phyloP scores from a whole-genome alignment of 1,140 invertebrate species.

The Drosophila melanica region DNA sequence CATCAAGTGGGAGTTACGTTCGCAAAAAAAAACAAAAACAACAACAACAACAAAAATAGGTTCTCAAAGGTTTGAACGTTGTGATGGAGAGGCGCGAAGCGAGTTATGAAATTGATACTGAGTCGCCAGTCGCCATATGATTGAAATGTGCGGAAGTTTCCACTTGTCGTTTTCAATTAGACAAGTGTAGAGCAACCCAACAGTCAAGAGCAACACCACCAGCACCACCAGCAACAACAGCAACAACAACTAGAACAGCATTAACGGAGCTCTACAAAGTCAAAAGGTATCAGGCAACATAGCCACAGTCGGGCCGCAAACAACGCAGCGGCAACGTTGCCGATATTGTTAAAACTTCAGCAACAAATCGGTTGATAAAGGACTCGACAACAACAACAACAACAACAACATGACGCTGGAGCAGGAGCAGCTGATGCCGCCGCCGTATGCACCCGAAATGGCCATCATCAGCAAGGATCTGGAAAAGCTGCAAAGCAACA shows the following conservation, averaged over 20 bases:
- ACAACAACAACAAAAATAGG: background rate
- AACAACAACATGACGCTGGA: conserved; percentile 20
- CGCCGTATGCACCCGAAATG: conserved; percentile 31
- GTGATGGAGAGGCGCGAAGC: conserved; percentile 30
- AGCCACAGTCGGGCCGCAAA: conserved; percentile 27
- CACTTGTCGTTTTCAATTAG: conserved; percentile 68
- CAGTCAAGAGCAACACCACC: conserved; percentile 5
- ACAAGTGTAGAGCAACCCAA: conserved; percentile 34
- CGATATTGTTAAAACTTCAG: conserved; percentile 40
- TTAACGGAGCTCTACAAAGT: conserved; percentile 28
- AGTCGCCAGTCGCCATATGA: conserved; percentile 50
- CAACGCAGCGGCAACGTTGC: conserved; percentile 47
- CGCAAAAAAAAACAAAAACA: background rate
- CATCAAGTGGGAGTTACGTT: conserved; percentile 17
- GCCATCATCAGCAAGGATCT: conserved; percentile 54
- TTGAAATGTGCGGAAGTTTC: conserved; percentile 78
- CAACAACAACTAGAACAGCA: background rate
- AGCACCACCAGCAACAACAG: background rate
- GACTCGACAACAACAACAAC: conserved; percentile 8
- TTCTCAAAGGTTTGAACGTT: conserved; percentile 4
- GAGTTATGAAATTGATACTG: conserved; percentile 74
- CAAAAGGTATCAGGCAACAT: conserved; percentile 17
- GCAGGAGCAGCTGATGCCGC: conserved; percentile 49
- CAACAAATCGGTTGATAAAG: conserved; percentile 1
- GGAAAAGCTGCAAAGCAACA: conserved; percentile 30